phyloP scores from a whole-genome alignment of 2,113 vertebrate species.

The Trematomus loennbergii region DNA sequence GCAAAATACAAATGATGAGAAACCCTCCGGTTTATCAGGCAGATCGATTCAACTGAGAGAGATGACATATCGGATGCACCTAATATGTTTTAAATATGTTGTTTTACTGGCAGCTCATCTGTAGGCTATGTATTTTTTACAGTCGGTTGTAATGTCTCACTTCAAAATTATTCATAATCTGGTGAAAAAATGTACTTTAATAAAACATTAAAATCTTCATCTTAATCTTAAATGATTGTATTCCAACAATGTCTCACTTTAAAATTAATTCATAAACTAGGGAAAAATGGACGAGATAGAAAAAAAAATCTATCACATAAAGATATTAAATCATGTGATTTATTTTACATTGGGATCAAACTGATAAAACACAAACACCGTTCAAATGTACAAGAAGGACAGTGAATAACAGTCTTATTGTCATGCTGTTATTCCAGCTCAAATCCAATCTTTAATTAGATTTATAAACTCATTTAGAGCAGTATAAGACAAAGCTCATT shows the following conservation, averaged over 20 bases:
- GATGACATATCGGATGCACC: neutral
- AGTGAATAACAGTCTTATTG: neutral
- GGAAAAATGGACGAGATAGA: neutral
- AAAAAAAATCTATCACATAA: too few relatives aligned
- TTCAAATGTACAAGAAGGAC: neutral
- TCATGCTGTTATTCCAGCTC: neutral
- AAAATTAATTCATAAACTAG: neutral
- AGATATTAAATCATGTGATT: too few relatives aligned
- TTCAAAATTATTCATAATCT: neutral
- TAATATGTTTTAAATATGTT: neutral
- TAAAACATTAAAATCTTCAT: too few relatives aligned
- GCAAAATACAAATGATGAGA: slow-evolving; percentile 64
- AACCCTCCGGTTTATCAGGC: slow-evolving; percentile 9
- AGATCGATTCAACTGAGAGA: slow-evolving; percentile 32
- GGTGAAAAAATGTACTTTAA: neutral
- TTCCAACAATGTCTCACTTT: neutral
- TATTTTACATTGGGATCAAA: neutral
- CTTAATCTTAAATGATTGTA: too few relatives aligned
- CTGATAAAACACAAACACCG: neutral
- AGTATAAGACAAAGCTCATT: slow-evolving; percentile 1
- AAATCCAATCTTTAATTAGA: neutral
- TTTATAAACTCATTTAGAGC: neutral
- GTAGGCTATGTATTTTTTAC: too few relatives aligned
- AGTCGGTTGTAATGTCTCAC: neutral
- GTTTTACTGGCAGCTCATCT: neutral